Evolutionary conservation across 2,113 vertebrate genomes (phyloP), one percentile per base, ranked within the genome.

Genomic region (Cyprinodon brontotheroides): DNA sequence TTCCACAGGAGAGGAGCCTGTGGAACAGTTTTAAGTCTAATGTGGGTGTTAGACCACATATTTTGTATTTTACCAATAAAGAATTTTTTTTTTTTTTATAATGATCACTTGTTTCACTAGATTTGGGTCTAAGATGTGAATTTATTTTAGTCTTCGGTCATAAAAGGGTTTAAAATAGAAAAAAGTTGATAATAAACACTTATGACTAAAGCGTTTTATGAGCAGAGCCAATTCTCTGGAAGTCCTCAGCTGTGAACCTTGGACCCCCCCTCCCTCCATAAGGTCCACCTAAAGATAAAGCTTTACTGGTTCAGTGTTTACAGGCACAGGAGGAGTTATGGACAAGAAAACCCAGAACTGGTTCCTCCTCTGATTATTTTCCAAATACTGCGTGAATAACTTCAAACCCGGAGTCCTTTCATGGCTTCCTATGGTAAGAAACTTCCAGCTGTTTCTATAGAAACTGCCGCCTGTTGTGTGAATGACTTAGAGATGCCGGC

Each of bases 341-440:
- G 38, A 11, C 36, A 9, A 39, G 36, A 17, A 39, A 38, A 8
- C 13, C 11, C 36, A 63, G 38, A 2, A 20, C 17, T 11, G 40
- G 9, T n/a, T 38, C 63, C 14, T 11, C 6, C 2, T 8, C 38
- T 14, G 22, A 17, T 68, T 53, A 15, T 17, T 68, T 67, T 22
- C 37, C 22, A 13, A 62, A 5, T 38, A 38, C 13, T 37, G 38
- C 40, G 15, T 39, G 2, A 69, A 14, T 4, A 48, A 8, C 41
- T 60, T 9, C 6, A 60, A n/a, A 20, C 59, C 59, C 4, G 2
- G 0, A 17, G 38, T 0, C 6, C 14, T 43, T 10, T 39, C 20
- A 86, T 84, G 85, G 74, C 66, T 6, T 3, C 36, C 1, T 20
- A 11, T 61, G 77, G 86, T 86, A 63, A 82, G 79, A 72, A 59